Conservation (phyloP, 1,140 invertebrate genomes). For the Adelges cooleyi region DNA sequence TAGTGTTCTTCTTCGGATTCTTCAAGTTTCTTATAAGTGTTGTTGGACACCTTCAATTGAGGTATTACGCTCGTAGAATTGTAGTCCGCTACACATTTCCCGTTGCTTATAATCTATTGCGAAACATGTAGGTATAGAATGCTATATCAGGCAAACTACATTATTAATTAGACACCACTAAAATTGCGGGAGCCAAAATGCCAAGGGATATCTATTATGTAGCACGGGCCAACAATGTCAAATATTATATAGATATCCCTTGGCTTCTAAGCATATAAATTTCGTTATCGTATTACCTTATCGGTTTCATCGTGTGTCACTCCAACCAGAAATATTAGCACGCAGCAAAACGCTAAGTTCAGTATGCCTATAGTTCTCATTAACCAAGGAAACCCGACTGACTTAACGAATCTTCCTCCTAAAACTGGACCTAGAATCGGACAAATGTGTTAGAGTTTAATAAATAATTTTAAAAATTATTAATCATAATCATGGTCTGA, state of each 20-base stretch:
- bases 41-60: neutral
- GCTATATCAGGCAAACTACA: neutral
- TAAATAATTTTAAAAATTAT: too few relatives aligned
- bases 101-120: neutral
- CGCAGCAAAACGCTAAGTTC: slow-evolving; percentile 48
- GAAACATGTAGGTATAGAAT: neutral
- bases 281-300: neutral
- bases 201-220: too few relatives aligned
- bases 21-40: neutral
- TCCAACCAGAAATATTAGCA: slow-evolving; percentile 18
- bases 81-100: neutral
- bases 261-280: too few relatives aligned
- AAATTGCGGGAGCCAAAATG: too few relatives aligned
- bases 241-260: too few relatives aligned
- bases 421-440: slow-evolving; percentile 53
- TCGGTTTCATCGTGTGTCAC: neutral
- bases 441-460: too few relatives aligned
- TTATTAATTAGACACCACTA: neutral
- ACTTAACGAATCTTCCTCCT: slow-evolving; percentile 53
- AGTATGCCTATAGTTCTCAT: slow-evolving; percentile 54
- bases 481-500: too few relatives aligned
- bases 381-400: slow-evolving; percentile 61
- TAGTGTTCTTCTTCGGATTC: neutral
- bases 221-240: too few relatives aligned
- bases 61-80: neutral